A percentile compares a stretch with the other conserved stretches of the same genome.
Conservation (phyloP, 2,888 invertebrate genomes). For the Ceraclea dissimilis region DNA sequence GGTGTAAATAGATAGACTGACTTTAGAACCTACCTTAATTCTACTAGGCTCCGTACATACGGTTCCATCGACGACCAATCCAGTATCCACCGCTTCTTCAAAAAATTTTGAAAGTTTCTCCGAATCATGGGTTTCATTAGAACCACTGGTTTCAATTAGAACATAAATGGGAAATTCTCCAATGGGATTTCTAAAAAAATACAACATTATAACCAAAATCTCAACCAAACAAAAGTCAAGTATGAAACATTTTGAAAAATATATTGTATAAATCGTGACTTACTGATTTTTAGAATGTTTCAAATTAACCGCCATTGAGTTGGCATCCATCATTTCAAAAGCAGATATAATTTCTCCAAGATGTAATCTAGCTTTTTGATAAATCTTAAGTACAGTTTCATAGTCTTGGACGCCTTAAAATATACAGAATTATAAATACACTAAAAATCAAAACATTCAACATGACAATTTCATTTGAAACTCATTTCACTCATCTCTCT, state of each 20-base stretch:
- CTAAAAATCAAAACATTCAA: not conserved
- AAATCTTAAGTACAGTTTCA: constrained; percentile 68
- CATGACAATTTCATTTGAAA: not conserved
- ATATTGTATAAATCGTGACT: constrained; percentile 28
- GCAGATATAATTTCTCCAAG: constrained; percentile 90
- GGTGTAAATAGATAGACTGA: no score
- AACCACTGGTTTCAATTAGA: constrained; percentile 83
- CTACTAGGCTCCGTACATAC: constrained; percentile 76
- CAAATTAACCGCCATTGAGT: constrained; percentile 60
- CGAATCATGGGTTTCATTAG: constrained; percentile 74
- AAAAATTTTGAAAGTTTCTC: constrained; percentile 80
- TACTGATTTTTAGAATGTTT: constrained; percentile 49
- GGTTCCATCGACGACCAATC: constrained; percentile 74
- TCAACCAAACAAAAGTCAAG: no score
- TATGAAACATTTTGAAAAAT: not conserved
- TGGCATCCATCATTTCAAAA: constrained; percentile 87
- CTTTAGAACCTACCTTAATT: constrained; percentile 54
- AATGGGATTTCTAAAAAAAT: constrained; percentile 47
- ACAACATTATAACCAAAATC: not conserved
- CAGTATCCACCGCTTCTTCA: constrained; percentile 60
- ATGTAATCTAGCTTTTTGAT: constrained; percentile 62
- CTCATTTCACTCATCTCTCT: constrained; percentile 3
- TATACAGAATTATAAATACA: not conserved
- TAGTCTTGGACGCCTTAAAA: constrained; percentile 64
- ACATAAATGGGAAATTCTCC: constrained; percentile 72